phyloP scores from a whole-genome alignment of 1,140 invertebrate species.

The Macrobrachium nipponense region DNA sequence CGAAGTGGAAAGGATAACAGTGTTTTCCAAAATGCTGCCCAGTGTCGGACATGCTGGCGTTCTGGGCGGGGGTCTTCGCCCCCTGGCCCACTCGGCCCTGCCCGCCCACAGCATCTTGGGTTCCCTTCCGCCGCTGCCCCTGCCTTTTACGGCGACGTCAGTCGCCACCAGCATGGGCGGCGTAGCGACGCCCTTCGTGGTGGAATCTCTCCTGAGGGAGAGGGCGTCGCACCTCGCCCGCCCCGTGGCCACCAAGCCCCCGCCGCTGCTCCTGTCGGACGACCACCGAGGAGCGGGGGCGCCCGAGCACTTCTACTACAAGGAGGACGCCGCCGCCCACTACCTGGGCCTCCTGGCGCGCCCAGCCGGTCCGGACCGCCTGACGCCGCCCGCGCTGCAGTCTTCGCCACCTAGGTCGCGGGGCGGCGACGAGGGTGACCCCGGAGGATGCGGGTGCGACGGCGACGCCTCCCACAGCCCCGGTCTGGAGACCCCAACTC shows the following conservation, averaged over 20 bases:
- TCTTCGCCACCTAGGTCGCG: constrained; percentile 40
- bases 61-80: constrained; percentile 44
- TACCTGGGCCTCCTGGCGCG: constrained; percentile 51
- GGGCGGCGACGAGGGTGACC: constrained; percentile 25
- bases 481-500: constrained; percentile 16
- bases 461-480: constrained; percentile 50
- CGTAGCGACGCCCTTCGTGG: constrained; percentile 49
- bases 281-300: constrained; percentile 12
- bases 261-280: constrained; percentile 30
- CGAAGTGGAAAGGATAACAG: no score
- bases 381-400: constrained; percentile 41
- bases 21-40: constrained; percentile 37
- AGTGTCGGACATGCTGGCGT: constrained; percentile 48
- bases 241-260: constrained; percentile 51
- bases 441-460: constrained; percentile 50
- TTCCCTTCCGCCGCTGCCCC: constrained; percentile 44
- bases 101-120: constrained; percentile 50
- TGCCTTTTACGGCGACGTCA: constrained; percentile 32
- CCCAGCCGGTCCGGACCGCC: constrained; percentile 49
- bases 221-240: constrained; percentile 41
- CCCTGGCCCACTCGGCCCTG: constrained; percentile 44
- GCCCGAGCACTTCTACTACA: constrained; percentile 49
- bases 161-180: constrained; percentile 29
- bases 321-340: constrained; percentile 55
- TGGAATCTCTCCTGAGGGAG: constrained; percentile 56